These are phyloP conservation scores for Equus przewalskii DNA, from an alignment of 2,113 vertebrate genomes.

Conservation along the genomic window DNA sequence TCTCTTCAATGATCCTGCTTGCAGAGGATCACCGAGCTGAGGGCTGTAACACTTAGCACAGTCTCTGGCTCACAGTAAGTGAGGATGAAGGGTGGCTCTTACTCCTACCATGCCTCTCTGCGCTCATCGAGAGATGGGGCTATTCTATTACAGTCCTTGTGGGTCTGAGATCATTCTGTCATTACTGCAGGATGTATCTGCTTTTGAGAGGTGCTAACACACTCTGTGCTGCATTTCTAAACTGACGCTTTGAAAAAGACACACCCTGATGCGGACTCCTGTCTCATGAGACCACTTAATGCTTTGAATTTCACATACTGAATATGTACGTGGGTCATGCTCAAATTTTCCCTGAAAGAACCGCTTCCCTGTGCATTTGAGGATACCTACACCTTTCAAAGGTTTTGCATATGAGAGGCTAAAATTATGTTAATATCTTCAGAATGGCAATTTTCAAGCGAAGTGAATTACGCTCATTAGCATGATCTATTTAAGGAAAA, in stretches of 20 bases:
- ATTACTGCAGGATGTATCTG: background rate
- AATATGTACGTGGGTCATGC: background rate
- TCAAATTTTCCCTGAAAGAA: constrained; percentile 29
- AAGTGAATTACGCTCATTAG: constrained; percentile 7
- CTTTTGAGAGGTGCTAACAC: background rate
- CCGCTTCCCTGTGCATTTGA: background rate
- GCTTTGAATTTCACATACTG: background rate
- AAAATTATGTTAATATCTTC: constrained; percentile 48
- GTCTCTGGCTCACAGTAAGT: background rate
- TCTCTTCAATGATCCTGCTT: background rate
- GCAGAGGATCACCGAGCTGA: background rate
- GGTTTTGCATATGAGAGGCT: background rate
- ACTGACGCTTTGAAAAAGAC: background rate
- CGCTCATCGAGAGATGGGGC: background rate
- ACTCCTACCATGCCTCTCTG: background rate
- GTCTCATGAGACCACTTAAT: background rate
- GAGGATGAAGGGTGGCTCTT: background rate
- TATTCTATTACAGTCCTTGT: background rate
- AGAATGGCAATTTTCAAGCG: constrained; percentile 40
- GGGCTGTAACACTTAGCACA: background rate
- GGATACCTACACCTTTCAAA: background rate
- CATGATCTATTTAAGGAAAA: constrained; percentile 46
- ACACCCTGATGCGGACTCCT: background rate
- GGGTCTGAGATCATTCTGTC: background rate
- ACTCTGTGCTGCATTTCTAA: background rate